Evolutionary conservation across 1,140 invertebrate species (phyloP).

Genomic region (Tribolium castaneum): DNA sequence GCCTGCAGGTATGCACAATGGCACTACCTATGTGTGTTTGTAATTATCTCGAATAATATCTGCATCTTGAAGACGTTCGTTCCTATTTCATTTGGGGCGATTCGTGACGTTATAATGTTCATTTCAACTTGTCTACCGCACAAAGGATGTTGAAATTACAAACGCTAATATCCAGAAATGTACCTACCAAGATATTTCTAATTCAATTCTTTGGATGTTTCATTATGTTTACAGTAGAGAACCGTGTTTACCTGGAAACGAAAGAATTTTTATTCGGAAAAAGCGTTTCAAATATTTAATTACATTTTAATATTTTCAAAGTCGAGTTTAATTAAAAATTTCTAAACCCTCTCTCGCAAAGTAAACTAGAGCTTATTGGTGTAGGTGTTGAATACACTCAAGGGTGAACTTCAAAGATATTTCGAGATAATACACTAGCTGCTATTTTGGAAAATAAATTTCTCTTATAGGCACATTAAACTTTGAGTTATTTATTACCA

Average conservation of each 20-base stretch:
- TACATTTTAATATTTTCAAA: conserved; percentile 29
- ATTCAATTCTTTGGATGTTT: conserved; percentile 48
- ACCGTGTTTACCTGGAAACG: conserved; percentile 13
- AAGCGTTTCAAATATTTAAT: conserved; percentile 4
- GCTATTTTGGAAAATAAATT: neutral
- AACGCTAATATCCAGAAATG: conserved; percentile 48
- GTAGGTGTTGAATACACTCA: neutral
- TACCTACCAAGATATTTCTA: conserved; percentile 46
- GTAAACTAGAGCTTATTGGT: conserved; percentile 4
- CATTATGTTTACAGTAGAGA: conserved; percentile 36
- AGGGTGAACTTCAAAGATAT: neutral
- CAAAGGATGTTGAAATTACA: conserved; percentile 46
- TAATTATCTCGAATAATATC: conserved; percentile 30
- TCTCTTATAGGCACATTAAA: neutral
- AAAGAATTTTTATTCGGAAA: conserved; percentile 11
- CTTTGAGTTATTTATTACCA: neutral
- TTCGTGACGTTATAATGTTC: conserved; percentile 41
- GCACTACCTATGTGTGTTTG: conserved; percentile 13
- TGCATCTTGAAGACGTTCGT: conserved; percentile 44
- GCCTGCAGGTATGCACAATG: neutral
- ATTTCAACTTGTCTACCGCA: conserved; percentile 45
- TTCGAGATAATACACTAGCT: neutral
- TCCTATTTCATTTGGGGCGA: conserved; percentile 42
- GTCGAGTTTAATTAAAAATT: conserved; percentile 17
- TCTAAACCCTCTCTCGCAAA: neutral